These are phyloP conservation scores for Chromoteleia sp. DNA, from an alignment of 2,888 invertebrate genomes.

Conservation along the genomic window DNA sequence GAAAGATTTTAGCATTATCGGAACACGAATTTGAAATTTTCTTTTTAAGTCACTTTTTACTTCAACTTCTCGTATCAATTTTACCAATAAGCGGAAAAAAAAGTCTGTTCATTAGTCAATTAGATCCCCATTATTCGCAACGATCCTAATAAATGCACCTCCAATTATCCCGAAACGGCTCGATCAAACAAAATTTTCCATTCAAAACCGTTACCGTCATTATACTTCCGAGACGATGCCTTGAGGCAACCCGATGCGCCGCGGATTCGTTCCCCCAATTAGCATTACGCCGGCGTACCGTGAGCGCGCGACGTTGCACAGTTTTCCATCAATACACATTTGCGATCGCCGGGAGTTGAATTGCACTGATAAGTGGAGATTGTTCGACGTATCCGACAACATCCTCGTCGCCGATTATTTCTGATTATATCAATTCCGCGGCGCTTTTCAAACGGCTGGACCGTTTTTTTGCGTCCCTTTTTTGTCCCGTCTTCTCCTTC, in stretches of 20 bases:
- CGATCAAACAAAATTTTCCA: slow-evolving; percentile 9
- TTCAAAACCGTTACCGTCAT: slow-evolving; percentile 2
- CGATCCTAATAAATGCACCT: background rate
- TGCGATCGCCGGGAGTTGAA: slow-evolving; percentile 27
- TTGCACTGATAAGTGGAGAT: slow-evolving; percentile 15
- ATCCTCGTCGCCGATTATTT: slow-evolving; percentile 20
- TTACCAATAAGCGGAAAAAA: no score
- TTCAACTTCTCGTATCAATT: no score
- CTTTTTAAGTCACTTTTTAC: no score
- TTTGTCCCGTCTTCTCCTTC: background rate
- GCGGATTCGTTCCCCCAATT: slow-evolving; percentile 20
- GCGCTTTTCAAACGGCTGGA: background rate
- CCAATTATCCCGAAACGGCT: background rate
- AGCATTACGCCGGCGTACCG: background rate
- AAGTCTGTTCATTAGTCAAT: no score
- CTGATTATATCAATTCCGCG: slow-evolving; percentile 20
- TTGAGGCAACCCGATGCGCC: background rate
- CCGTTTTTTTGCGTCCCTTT: background rate
- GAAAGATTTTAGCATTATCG: no score
- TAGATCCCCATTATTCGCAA: background rate
- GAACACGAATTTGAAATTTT: no score
- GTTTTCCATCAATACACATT: slow-evolving; percentile 27
- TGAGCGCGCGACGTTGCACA: slow-evolving; percentile 1
- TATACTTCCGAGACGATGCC: slow-evolving; percentile 7
- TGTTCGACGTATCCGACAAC: background rate